Evolutionary conservation across 2,797 vertebrate genomes (phyloP).

Genomic region (Cyprinella venusta): DNA sequence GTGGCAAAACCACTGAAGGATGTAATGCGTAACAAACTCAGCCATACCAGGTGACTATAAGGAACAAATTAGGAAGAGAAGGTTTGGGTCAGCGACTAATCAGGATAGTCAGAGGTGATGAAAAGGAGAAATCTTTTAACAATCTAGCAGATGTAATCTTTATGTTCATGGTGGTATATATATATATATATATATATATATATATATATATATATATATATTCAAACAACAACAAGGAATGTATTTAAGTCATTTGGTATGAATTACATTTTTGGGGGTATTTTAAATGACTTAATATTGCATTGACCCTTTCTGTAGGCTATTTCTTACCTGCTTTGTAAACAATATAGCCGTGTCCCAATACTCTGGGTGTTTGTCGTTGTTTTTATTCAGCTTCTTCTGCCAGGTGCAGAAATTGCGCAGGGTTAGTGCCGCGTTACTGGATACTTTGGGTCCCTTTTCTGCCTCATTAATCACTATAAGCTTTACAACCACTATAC

Average conservation of each 20-base stretch:
- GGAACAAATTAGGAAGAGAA: neutral
- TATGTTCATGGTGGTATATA: neutral
- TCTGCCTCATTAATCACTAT: slow-evolving; percentile 87
- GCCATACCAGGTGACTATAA: neutral
- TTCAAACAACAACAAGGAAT: neutral
- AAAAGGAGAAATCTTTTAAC: neutral
- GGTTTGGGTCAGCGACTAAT: neutral
- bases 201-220: too few relatives aligned
- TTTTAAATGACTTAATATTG: neutral
- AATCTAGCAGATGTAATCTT: neutral
- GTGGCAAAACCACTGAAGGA: neutral
- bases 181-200: too few relatives aligned
- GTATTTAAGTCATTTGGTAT: neutral
- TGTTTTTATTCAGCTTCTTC: slow-evolving; percentile 95
- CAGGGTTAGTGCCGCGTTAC: slow-evolving; percentile 94
- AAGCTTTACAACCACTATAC: slow-evolving; percentile 93
- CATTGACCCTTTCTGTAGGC: neutral
- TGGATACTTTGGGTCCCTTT: slow-evolving; percentile 91
- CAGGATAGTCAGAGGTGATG: neutral
- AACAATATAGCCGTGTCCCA: slow-evolving; percentile 99
- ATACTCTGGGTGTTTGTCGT: slow-evolving; percentile 94
- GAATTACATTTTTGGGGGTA: neutral
- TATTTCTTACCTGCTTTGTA: slow-evolving; percentile 91
- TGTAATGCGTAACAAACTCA: neutral
- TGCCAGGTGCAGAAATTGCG: slow-evolving; percentile 98